Evolutionary conservation across 2,797 vertebrate genomes (phyloP).

Genomic region (Rhadinocentrus ornatus): DNA sequence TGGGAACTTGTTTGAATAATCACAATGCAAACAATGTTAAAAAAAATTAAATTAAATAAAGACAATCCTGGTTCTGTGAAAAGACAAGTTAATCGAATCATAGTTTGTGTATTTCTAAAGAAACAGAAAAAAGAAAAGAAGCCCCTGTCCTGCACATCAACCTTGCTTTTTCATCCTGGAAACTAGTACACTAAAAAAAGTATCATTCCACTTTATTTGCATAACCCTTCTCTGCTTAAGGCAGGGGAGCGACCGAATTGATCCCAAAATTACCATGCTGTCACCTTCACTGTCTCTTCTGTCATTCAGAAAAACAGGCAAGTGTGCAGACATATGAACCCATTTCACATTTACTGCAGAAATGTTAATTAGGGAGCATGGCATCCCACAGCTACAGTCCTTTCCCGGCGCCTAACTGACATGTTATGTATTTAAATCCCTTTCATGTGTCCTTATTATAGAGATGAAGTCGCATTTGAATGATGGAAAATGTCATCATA

Average conservation of each 20-base stretch:
- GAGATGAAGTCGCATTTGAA: slow-evolving; percentile 69
- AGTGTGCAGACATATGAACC: slow-evolving; percentile 77
- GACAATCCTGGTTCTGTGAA: background rate
- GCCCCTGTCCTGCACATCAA: slow-evolving; percentile 42
- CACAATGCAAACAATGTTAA: slow-evolving; percentile 1
- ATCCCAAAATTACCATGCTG: slow-evolving; percentile 81
- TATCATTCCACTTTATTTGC: slow-evolving; percentile 76
- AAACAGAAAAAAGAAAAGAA: background rate
- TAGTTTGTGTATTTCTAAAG: slow-evolving; percentile 36
- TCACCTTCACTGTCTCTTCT: slow-evolving; percentile 84
- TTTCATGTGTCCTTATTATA: slow-evolving; percentile 81
- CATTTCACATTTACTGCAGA: slow-evolving; percentile 78
- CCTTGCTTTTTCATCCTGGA: slow-evolving; percentile 43
- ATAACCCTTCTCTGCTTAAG: slow-evolving; percentile 79
- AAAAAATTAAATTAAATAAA: background rate
- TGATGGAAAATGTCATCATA: slow-evolving; percentile 70
- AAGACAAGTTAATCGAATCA: slow-evolving; percentile 10
- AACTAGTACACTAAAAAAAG: slow-evolving; percentile 30
- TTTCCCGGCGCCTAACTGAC: slow-evolving; percentile 75
- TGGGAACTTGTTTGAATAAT: slow-evolving; percentile 15
- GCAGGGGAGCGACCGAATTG: slow-evolving; percentile 75
- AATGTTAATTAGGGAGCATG: slow-evolving; percentile 83
- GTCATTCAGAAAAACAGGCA: slow-evolving; percentile 81
- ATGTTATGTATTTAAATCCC: slow-evolving; percentile 82
- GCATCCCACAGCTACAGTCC: slow-evolving; percentile 78